Evolutionary conservation across 1,140 invertebrate genomes (phyloP), one percentile per base, ranked within the genome.

Genomic region (Polypedilum pembai): DNA sequence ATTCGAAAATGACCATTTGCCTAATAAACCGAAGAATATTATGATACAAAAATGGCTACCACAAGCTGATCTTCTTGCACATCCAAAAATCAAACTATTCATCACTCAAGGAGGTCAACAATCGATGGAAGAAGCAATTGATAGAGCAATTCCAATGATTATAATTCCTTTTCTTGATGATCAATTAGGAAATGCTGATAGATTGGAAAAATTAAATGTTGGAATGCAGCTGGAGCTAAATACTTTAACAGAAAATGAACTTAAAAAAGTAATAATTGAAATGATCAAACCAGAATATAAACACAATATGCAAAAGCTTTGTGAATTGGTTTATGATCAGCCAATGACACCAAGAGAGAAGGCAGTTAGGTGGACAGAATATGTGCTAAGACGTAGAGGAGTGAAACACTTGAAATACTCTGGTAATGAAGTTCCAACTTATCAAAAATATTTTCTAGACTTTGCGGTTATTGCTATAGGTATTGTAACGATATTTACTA

Each of bases 51-150:
- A 84, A 76, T 85, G 85, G 80, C 77, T 88, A 41, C 85, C 87
- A 10, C 88, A 89, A 77, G 85, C 84, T 66, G 86, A 87, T 76
- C 80, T 88, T 18, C 76, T 88, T 40, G 85, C 80, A 0, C 85
- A 88, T 80, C 80, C 81, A 0, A 79, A 80, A 72, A 78, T 83
- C 3, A 78, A 77, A 18, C 74, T 78, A 0, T 88, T 87, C 75
- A 80, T 88, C 0, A 85, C 83, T 74, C 87, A 88, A 75, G 86
- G 86, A 17, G 87, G 87, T 41, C 78, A 85, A 10, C 80, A 86
- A 18, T 83, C 85, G 21, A 76, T 83, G 12, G 83, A 83, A 73
- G 87, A 88, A 76, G 82, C 82, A 0, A 80, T 86, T 12, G 80
- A 84, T 45, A 78, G 85, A 10, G 83, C 83, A 74, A 83, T 86